Base-by-base conservation (phyloP, 1,140 invertebrate species). In the Drosophila hydei region DNA sequence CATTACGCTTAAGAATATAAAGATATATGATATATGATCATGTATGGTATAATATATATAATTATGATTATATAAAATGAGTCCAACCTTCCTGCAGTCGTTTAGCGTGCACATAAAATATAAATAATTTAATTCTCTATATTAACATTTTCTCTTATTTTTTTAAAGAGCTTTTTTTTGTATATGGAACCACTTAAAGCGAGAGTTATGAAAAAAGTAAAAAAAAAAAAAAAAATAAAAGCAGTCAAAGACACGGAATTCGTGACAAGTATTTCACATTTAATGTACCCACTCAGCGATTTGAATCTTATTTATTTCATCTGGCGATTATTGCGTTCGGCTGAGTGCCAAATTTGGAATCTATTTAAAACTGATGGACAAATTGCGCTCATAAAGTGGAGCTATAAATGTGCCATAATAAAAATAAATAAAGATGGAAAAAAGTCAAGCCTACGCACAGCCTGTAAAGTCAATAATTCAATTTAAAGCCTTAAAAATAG, bases 401-500 rank as follows among this genome's bases (percentile, higher is more conserved):
- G 56, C 71, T 81, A 81, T 83, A 83, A 75, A 83, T 81, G 74
- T 77, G 63, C 4, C 38, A 42, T 2, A 42, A 42, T 16, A 16
- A 58, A 62, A 52, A 18, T 51, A 47, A 62, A 51, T 33, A 80
- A 73, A 61, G 42, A 47, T 18, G n/a, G 11, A 6, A 58, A 47
- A 21, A 14, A 18, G 14, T 38, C 2, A 50, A 43, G 36, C 61
- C 42, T 38, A 60, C 47, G 54, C 27, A 16, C 18, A 48, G 38
- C 58, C 42, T 21, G 23, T 23, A 60, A 33, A 27, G 68, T 63
- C 72, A 71, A 45, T 79, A 79, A 72, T 79, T 65, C 58, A 74
- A 54, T 72, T 76, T 67, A 63, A 81, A 72, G 75, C 75, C 79
- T 75, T 83, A 62, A 83, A 80, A 81, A 81, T 81, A 81, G 78